These are phyloP conservation scores for Dione vanillae DNA, from an alignment of 2,888 invertebrate species.

Conservation along the genomic window DNA sequence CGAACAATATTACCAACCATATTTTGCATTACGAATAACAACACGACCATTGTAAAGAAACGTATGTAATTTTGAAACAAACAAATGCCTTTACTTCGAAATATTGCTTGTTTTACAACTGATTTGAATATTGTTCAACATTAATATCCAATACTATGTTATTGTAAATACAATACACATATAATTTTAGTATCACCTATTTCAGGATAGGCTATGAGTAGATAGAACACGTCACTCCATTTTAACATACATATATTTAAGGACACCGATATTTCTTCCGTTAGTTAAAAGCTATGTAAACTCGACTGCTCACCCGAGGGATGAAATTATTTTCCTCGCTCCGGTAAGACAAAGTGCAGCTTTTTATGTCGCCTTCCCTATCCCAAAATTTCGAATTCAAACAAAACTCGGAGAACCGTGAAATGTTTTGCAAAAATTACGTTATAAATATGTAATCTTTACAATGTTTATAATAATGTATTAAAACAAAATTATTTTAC, in stretches of 20 bases:
- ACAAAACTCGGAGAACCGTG: too few relatives aligned
- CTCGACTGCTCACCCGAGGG: too few relatives aligned
- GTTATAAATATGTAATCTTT: too few relatives aligned
- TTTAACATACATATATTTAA: neutral
- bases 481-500: too few relatives aligned
- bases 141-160: neutral
- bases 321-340: too few relatives aligned
- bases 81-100: constrained; percentile 64
- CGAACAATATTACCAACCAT: constrained; percentile 45
- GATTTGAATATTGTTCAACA: constrained; percentile 19
- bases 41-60: constrained; percentile 56
- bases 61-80: constrained; percentile 67
- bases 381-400: too few relatives aligned
- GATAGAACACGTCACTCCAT: neutral
- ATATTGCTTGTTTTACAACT: constrained; percentile 47
- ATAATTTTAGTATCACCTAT: neutral
- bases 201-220: neutral
- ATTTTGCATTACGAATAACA: constrained; percentile 66
- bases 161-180: neutral
- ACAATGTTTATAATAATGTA: too few relatives aligned
- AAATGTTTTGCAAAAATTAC: too few relatives aligned
- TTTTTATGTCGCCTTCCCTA: too few relatives aligned
- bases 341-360: too few relatives aligned
- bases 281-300: too few relatives aligned
- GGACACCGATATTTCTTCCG: too few relatives aligned